These are phyloP conservation scores for Campoplex nolae DNA, from an alignment of 2,888 invertebrate genomes.

Conservation along the genomic window DNA sequence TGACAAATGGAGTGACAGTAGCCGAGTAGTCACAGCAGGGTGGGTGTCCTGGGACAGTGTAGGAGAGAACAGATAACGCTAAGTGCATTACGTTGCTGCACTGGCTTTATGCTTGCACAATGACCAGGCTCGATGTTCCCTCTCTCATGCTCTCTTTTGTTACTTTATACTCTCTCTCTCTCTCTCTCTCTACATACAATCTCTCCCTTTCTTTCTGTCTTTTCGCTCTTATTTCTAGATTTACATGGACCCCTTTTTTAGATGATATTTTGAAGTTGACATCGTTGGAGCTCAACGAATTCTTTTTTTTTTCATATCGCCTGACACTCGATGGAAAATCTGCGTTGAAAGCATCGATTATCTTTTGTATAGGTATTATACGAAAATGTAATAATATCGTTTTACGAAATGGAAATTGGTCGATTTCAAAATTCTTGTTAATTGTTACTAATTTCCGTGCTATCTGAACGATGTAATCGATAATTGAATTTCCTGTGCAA, in stretches of 20 bases:
- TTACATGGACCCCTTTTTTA: not conserved
- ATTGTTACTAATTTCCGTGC: not conserved
- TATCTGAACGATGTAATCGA: not conserved
- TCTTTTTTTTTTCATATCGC: not conserved
- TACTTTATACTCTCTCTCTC: not conserved
- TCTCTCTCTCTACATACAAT: not conserved
- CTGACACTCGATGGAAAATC: not conserved
- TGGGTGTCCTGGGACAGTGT: slow-evolving; percentile 18
- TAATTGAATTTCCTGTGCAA: not conserved
- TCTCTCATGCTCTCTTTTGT: slow-evolving; percentile 29
- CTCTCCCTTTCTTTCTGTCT: not conserved
- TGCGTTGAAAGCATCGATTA: not conserved
- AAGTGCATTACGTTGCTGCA: slow-evolving; percentile 75
- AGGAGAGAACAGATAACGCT: slow-evolving; percentile 74
- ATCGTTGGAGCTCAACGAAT: not conserved
- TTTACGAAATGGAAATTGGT: not conserved
- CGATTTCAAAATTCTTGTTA: not conserved
- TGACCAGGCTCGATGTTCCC: slow-evolving; percentile 65
- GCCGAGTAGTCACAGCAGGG: slow-evolving; percentile 68
- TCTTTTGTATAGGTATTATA: not conserved
- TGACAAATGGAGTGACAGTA: slow-evolving; percentile 72
- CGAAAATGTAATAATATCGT: not conserved
- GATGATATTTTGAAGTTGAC: not conserved
- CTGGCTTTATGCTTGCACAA: slow-evolving; percentile 72
- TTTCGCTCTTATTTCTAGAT: not conserved